Evolutionary conservation across 2,888 invertebrate genomes (phyloP), one percentile per base, ranked within the genome.

Genomic region (Euphydryas editha): DNA sequence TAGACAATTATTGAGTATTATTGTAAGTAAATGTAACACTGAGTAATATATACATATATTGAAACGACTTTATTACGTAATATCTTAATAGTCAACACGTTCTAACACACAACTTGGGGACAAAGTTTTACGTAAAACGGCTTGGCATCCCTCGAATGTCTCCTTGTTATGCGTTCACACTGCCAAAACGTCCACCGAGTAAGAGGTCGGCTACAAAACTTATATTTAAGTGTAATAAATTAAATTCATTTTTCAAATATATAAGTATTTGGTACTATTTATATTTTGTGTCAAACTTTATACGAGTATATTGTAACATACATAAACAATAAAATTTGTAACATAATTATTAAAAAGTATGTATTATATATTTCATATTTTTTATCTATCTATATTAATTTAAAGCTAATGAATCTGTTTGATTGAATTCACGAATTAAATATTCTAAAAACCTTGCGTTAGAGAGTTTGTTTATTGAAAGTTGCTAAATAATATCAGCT

Each of bases 121-220:
- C 66, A 69, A 77, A 78, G 68, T 75, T 78, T 62, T 54, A 65
- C 70, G 66, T 39, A 62, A 62, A 59, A 60, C 30, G 66, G 71
- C 71, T 74, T 71, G 73, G 71, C 61, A 62, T 67, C 56, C 67
- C 51, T 49, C 63, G 55, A 66, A 69, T 72, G 70, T 70, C 70
- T 76, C 76, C 74, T 75, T 77, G 76, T 77, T 76, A 74, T 77
- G 75, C 75, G 72, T 75, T 66, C 71, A 73, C 75, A 62, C 47
- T 79, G 78, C 72, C 74, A 70, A 72, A 71, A 61, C 73, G 66
- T 72, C 73, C 47, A 21, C 39, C 15, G 39, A 51, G 63, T 61
- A 39, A 58, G 58, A 42, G 51, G 49, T 36, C 30, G 51, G 24
- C 36, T 56, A 15, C 18, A 30, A 15, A 36, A 42, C 42, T 49